These are phyloP conservation scores for Tinea semifulvella DNA, from an alignment of 2,888 invertebrate genomes.

Conservation along the genomic window DNA sequence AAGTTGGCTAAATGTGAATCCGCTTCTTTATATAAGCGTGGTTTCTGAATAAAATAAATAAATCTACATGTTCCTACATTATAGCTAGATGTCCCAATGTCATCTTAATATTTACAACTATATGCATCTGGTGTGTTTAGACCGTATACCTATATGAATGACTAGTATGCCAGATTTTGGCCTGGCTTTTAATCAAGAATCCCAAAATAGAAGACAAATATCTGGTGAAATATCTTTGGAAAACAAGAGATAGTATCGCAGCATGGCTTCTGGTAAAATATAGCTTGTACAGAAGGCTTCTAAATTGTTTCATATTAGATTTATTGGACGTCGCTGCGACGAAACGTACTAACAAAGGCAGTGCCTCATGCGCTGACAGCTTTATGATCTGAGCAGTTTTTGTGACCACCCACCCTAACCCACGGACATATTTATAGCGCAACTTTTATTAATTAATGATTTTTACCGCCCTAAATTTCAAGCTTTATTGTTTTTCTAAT, in stretches of 20 bases:
- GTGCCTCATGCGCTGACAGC: slow-evolving; percentile 61
- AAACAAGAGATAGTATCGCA: neutral
- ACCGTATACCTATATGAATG: too few relatives aligned
- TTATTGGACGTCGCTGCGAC: slow-evolving; percentile 37
- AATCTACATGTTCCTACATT: too few relatives aligned
- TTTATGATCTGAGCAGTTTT: slow-evolving; percentile 67
- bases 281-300: slow-evolving; percentile 16
- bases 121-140: too few relatives aligned
- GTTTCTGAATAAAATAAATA: too few relatives aligned
- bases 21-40: too few relatives aligned
- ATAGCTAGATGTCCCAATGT: too few relatives aligned
- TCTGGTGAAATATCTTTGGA: neutral
- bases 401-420: slow-evolving; percentile 55
- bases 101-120: too few relatives aligned
- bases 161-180: too few relatives aligned
- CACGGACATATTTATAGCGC: slow-evolving; percentile 48
- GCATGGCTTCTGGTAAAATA: slow-evolving; percentile 2
- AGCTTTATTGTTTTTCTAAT: neutral
- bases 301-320: slow-evolving; percentile 56
- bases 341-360: slow-evolving; percentile 61
- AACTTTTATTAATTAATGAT: slow-evolving; percentile 59
- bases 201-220: neutral
- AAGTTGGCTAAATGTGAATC: too few relatives aligned
- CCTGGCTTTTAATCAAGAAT: too few relatives aligned
- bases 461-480: neutral